phyloP scores from a whole-genome alignment of 2,888 invertebrate genomes.

The Xanthostigma xanthostigma region DNA sequence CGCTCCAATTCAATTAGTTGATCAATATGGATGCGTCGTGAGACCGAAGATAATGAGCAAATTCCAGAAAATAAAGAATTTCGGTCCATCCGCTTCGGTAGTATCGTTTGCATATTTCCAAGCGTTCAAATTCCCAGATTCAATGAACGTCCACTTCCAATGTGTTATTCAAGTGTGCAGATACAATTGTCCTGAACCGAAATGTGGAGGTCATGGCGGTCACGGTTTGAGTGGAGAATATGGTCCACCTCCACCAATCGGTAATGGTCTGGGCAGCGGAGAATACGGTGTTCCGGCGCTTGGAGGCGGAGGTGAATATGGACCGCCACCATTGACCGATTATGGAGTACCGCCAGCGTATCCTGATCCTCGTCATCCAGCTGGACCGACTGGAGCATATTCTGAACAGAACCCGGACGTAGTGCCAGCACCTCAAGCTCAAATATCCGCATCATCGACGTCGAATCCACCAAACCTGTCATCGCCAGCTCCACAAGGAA shows the following conservation, averaged over 20 bases:
- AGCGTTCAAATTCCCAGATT: constrained; percentile 92
- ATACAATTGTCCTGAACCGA: constrained; percentile 85
- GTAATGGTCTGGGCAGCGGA: constrained; percentile 41
- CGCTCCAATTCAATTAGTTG: constrained; percentile 83
- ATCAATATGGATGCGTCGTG: constrained; percentile 86
- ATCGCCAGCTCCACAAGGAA: constrained; percentile 38
- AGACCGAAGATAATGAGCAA: constrained; percentile 89
- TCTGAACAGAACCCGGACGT: constrained; percentile 70
- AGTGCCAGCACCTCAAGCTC: constrained; percentile 68
- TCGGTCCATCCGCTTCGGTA: constrained; percentile 85
- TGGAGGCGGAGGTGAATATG: constrained; percentile 42
- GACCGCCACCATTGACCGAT: constrained; percentile 50
- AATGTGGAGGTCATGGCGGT: constrained; percentile 53
- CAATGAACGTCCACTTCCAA: constrained; percentile 95
- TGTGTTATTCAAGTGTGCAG: constrained; percentile 91
- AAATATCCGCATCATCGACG: constrained; percentile 50
- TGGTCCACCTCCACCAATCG: constrained; percentile 47
- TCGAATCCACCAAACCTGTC: constrained; percentile 45
- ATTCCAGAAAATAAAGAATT: constrained; percentile 93
- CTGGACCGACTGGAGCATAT: constrained; percentile 67
- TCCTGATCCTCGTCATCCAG: constrained; percentile 78
- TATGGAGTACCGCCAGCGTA: constrained; percentile 65
- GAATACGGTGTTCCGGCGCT: constrained; percentile 44
- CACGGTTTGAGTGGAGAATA: constrained; percentile 45
- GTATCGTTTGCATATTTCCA: constrained; percentile 94